Evolutionary conservation across 2,888 invertebrate species (phyloP).

Genomic region (Slavum lentiscoides): DNA sequence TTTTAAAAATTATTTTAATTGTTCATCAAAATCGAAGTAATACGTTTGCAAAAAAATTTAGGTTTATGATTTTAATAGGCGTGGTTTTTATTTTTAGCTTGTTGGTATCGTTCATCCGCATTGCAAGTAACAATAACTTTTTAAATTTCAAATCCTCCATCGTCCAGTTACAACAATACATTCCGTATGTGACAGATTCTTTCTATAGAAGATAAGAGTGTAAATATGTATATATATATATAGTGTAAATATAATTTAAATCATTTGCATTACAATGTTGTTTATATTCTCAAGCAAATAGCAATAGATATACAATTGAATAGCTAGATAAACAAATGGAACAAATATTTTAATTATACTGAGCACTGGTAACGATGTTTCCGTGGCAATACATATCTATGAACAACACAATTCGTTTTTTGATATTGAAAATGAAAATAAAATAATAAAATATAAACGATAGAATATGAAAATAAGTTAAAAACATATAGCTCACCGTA

Average conservation of each 20-base stretch:
- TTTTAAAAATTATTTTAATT: neutral
- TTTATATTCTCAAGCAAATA: neutral
- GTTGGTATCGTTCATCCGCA: neutral
- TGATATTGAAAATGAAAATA: neutral
- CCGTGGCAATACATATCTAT: neutral
- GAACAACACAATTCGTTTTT: neutral
- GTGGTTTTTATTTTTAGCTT: neutral
- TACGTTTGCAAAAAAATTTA: neutral
- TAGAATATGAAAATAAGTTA: neutral
- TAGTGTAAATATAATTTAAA: too few species aligned
- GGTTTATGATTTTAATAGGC: neutral
- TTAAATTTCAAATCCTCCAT: neutral
- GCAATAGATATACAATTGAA: neutral
- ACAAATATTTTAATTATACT: neutral
- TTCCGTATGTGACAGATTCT: neutral
- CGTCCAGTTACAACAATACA: neutral
- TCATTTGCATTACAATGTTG: neutral
- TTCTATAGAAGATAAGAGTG: neutral
- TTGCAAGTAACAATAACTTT: neutral
- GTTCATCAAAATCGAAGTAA: neutral
- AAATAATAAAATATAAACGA: neutral
- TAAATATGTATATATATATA: too few species aligned
- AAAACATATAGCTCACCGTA: neutral
- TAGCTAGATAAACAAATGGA: neutral
- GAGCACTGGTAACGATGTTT: neutral